Base-by-base conservation (phyloP, 2,888 invertebrate species). In the Drosophila eohydei region DNA sequence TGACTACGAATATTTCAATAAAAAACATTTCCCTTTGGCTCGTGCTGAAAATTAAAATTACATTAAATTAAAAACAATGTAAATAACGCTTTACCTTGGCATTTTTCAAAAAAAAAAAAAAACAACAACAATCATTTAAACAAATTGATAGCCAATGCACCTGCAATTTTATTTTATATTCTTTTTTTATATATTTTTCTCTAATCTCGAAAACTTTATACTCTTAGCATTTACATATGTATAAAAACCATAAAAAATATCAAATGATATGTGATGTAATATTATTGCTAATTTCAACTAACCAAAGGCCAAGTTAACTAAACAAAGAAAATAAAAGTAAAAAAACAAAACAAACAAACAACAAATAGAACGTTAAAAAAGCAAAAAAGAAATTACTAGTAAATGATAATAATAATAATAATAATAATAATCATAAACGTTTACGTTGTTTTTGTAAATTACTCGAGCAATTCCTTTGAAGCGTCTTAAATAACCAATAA, bases 251-350 rank as follows among this genome's bases (percentile, higher is more conserved):
- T 81, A 74, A 26, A 76, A 55, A 71, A 71, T 76, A 78, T 78
- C 48, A 71, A 76, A 78, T 76, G 77, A 88, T 68, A 85, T 86
- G 85, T 89, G 89, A 87, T 83, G 83, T 84, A 90, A 84, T 83
- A 86, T 83, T 88, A 89, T 87, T 89, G 90, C 88, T 88, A 89
- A 92, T 92, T 90, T 88, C 83, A 92, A 93, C 93, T 93, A 93
- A 93, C 93, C 93, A 93, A 93, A 93, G 93, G 93, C 93, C 93
- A 93, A 93, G 93, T 93, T 93, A 93, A 93, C 93, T 91, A 92
- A 81, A 81, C 80, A 73, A 81, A 78, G 77, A 77, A 81, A 71
- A 69, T 59, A 71, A 80, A 77, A 87, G 71, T 72, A 69, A 78
- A 34, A 52, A 78, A 71, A 61, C 50, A 62, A 75, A 66, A 63